Evolutionary conservation across 2,888 invertebrate genomes (phyloP).

Genomic region (Philaethria dido): DNA sequence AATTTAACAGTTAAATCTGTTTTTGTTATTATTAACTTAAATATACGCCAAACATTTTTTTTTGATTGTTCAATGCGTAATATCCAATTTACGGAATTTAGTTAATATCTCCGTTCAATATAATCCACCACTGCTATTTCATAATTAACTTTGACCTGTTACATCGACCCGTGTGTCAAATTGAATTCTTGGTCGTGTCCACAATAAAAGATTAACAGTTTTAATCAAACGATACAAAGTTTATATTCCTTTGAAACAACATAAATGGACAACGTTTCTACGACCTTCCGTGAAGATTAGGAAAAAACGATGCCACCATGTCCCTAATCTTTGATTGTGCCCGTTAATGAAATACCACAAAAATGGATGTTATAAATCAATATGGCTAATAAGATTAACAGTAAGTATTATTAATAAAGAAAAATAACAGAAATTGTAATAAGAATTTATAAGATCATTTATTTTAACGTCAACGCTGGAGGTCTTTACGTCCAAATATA

Average conservation of each 20-base stretch:
- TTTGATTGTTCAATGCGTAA: slow-evolving; percentile 29
- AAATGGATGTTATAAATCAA: slow-evolving; percentile 21
- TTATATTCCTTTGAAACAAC: slow-evolving; percentile 13
- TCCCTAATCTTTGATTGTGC: slow-evolving; percentile 42
- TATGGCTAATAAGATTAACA: slow-evolving; percentile 20
- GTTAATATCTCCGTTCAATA: slow-evolving; percentile 35
- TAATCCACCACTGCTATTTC: slow-evolving; percentile 35
- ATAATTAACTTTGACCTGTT: slow-evolving; percentile 43
- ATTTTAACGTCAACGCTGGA: slow-evolving; percentile 62
- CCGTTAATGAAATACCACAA: slow-evolving; percentile 35
- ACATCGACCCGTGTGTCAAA: slow-evolving; percentile 40
- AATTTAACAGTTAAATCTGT: background rate
- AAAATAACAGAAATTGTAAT: slow-evolving; percentile 7
- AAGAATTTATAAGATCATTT: slow-evolving; percentile 11
- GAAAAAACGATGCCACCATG: slow-evolving; percentile 41
- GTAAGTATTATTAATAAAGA: background rate
- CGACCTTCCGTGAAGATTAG: slow-evolving; percentile 49
- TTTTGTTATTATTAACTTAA: background rate
- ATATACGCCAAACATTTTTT: background rate
- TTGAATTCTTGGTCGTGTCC: slow-evolving; percentile 39
- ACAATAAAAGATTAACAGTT: background rate
- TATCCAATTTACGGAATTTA: slow-evolving; percentile 28
- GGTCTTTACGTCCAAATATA: slow-evolving; percentile 66
- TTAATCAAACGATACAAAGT: slow-evolving; percentile 23
- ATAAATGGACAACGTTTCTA: slow-evolving; percentile 44